Evolutionary conservation across 2,797 vertebrate species (phyloP).

Genomic region (Acipenser oxyrinchus): DNA sequence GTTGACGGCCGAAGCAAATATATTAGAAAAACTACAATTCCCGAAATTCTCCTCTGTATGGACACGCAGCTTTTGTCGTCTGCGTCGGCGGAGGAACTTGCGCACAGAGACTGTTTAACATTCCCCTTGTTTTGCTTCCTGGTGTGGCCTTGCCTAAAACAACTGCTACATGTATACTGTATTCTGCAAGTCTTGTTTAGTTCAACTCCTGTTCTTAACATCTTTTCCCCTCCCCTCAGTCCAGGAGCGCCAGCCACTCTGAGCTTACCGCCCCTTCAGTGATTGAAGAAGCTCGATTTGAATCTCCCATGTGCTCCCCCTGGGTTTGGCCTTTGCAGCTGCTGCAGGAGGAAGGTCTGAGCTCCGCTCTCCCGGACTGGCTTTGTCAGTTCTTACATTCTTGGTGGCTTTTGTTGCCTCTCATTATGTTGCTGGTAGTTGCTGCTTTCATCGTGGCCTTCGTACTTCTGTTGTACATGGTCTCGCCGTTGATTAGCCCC

Average conservation of each 20-base stretch:
- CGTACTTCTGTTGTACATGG: conserved; percentile 86
- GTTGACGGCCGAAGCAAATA: no score
- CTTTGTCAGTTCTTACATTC: conserved; percentile 47
- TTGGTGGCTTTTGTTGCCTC: conserved; percentile 70
- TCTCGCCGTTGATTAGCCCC: conserved; percentile 87
- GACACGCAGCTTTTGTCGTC: background rate
- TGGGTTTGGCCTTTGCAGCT: background rate
- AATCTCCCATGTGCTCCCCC: conserved; percentile 47
- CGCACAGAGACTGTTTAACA: no score
- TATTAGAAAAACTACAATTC: conserved; percentile 47
- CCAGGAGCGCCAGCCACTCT: no score
- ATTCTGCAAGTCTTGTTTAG: no score
- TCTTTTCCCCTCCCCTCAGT: no score
- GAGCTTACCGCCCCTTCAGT: no score
- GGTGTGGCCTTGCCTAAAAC: no score
- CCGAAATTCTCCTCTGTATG: conserved; percentile 22
- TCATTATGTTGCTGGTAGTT: conserved; percentile 65
- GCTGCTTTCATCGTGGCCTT: conserved; percentile 81
- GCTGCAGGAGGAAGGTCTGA: conserved; percentile 46
- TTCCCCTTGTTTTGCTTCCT: no score
- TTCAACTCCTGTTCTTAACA: no score
- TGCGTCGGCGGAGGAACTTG: background rate
- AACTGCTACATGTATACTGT: no score
- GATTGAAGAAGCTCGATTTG: conserved; percentile 24
- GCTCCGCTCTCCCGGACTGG: conserved; percentile 54